phyloP scores from a whole-genome alignment of 2,113 vertebrate species.

The Hypomesus transpacificus region DNA sequence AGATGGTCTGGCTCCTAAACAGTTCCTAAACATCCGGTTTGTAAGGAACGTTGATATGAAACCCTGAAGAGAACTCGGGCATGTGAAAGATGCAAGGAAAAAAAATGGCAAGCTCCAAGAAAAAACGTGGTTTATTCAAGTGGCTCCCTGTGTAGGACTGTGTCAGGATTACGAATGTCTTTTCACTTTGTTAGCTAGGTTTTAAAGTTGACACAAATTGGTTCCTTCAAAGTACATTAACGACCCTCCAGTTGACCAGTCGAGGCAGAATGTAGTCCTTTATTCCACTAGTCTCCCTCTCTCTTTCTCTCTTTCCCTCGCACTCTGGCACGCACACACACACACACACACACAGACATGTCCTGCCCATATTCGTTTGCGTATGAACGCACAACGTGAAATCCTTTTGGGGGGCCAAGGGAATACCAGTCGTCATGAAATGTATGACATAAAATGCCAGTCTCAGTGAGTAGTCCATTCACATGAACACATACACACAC shows the following conservation, averaged over 20 bases:
- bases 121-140: neutral
- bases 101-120: too few species aligned
- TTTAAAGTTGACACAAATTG: conserved; percentile 11
- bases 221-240: conserved; percentile 6
- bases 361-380: neutral
- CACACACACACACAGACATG: neutral
- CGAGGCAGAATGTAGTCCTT: neutral
- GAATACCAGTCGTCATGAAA: neutral
- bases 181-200: neutral
- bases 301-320: neutral
- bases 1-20: too few species aligned
- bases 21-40: too few species aligned
- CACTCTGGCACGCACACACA: neutral
- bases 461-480: neutral
- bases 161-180: conserved; percentile 8
- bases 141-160: neutral
- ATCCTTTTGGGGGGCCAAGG: neutral
- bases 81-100: too few species aligned
- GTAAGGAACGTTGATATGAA: too few species aligned
- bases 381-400: conserved; percentile 4
- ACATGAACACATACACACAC: conserved; percentile 10
- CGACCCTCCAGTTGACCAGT: neutral
- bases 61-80: too few species aligned
- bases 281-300: neutral
- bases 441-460: neutral